phyloP scores from a whole-genome alignment of 1,140 invertebrate genomes.

The Platyscapa corneri region DNA sequence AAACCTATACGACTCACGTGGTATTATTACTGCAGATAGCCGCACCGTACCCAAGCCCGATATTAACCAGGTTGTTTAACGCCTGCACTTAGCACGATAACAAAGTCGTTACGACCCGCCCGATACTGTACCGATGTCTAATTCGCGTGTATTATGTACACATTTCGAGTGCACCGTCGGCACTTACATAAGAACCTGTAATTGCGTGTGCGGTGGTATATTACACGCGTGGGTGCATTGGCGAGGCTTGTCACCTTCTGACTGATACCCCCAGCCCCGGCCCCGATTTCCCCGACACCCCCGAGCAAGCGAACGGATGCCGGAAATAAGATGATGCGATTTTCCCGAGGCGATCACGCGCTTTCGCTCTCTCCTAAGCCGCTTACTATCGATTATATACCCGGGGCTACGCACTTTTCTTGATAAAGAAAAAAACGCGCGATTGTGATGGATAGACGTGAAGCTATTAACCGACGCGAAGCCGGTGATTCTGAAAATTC shows the following conservation, averaged over 20 bases:
- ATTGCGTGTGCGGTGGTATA: neutral
- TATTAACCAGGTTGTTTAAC: conserved; percentile 29
- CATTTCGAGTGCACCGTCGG: neutral
- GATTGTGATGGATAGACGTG: neutral
- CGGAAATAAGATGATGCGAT: conserved; percentile 28
- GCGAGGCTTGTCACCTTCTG: neutral
- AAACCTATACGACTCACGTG: neutral
- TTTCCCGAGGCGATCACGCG: neutral
- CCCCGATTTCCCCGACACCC: neutral
- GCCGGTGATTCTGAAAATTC: too few relatives aligned
- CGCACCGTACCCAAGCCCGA: neutral
- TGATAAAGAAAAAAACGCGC: neutral
- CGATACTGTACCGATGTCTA: neutral
- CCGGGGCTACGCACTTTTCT: neutral
- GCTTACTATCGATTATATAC: neutral
- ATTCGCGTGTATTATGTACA: conserved; percentile 14
- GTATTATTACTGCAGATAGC: conserved; percentile 1
- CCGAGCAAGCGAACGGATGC: neutral
- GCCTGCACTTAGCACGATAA: conserved; percentile 31
- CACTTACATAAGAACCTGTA: neutral
- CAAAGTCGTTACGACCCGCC: neutral
- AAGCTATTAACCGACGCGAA: too few relatives aligned
- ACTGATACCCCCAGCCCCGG: neutral
- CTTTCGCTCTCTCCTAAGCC: neutral
- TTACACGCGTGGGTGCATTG: neutral